Evolutionary conservation across 2,888 invertebrate species (phyloP), one percentile per base, ranked within the genome.

Genomic region (Physocephala rufipes): DNA sequence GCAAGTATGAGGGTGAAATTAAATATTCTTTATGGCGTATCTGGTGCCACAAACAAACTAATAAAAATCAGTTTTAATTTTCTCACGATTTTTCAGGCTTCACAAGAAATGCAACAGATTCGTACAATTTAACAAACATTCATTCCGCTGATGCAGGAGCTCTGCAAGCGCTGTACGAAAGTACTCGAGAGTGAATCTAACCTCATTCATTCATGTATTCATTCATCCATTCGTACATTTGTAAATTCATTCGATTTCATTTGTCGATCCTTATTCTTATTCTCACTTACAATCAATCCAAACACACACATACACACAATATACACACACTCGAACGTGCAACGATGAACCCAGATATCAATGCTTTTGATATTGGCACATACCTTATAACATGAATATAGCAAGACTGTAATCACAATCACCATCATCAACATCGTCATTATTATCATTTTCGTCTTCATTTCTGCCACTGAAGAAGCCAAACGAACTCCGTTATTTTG

Each of bases 71-170:
- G 71, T 67, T 71, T 67, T 55, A 62, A 67, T 67, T 36, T 62
- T 45, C 51, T 30, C 49, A 47, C 64, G 71, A 49, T 61, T 55
- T n/a, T 26, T 59, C 51, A 53, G 45, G 36, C 55, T 58, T 64
- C 64, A 47, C 30, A 43, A 59, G 65, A 72, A 68, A 64, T 70
- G 72, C 72, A 72, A 72, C 72, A 72, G 72, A 72, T 72, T 72
- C 68, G 59, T 65, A 64, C 68, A 65, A 63, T 67, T 63, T 49
- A 61, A 51, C 62, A 43, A 28, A 19, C 51, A 30, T 9, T 28
- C 36, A 9, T 26, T n/a, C 15, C 36, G 47, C 9, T n/a, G 7
- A n/a, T n/a, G n/a, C n/a, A n/a, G n/a, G n/a, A n/a, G n/a, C n/a
- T n/a, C n/a, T n/a, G n/a, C n/a, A n/a, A n/a, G n/a, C n/a, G n/a